Evolutionary conservation across 1,140 invertebrate species (phyloP).

Genomic region (Potamilus streckersoni): DNA sequence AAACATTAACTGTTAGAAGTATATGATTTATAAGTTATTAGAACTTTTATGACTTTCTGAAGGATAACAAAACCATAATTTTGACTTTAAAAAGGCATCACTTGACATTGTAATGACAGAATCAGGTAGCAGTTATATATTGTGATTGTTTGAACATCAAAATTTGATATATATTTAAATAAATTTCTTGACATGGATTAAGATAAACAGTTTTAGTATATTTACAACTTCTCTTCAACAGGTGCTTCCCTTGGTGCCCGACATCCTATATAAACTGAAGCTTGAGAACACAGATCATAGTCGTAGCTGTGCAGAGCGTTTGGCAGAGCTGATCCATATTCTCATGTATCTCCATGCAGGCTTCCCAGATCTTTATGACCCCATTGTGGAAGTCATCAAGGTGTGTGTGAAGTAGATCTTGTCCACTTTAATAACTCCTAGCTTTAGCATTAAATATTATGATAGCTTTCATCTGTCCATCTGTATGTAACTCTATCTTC

Average conservation of each 20-base stretch:
- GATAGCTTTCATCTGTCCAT: no score
- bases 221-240: slow-evolving; percentile 29
- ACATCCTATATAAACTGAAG: slow-evolving; percentile 31
- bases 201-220: not conserved
- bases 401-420: slow-evolving; percentile 45
- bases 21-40: no score
- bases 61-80: no score
- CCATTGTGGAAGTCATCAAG: slow-evolving; percentile 59
- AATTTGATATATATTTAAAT: no score
- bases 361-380: slow-evolving; percentile 66
- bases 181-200: no score
- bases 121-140: not conserved
- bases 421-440: not conserved
- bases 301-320: slow-evolving; percentile 24
- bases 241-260: slow-evolving; percentile 44
- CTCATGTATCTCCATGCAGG: slow-evolving; percentile 63
- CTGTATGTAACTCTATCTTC: no score
- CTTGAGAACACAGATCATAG: slow-evolving; percentile 33
- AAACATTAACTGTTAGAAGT: no score
- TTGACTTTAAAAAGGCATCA: not conserved
- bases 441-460: not conserved
- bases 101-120: not conserved
- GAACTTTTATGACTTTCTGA: no score
- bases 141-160: no score
- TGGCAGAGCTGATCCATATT: slow-evolving; percentile 53